Evolutionary conservation across 2,888 invertebrate genomes (phyloP).

Genomic region (Conomelus anceps): DNA sequence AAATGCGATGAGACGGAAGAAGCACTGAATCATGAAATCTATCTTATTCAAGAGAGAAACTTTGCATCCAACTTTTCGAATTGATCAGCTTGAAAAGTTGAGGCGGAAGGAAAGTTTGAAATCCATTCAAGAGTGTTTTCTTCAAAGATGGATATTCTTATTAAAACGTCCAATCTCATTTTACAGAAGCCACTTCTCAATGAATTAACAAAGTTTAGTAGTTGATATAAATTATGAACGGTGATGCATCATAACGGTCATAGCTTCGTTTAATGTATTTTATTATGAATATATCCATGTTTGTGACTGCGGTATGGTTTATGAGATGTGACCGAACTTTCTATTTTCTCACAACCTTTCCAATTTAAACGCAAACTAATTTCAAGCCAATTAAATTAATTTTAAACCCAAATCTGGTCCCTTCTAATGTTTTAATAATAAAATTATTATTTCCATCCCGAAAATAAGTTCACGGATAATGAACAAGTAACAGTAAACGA

Average conservation of each 20-base stretch:
- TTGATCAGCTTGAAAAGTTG: background rate
- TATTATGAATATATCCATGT: background rate
- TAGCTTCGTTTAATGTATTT: background rate
- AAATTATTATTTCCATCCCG: too few relatives aligned
- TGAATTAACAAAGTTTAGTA: background rate
- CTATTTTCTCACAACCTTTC: too few relatives aligned
- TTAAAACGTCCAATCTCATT: background rate
- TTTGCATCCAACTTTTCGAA: background rate
- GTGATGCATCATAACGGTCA: background rate
- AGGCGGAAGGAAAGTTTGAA: background rate
- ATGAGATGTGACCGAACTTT: too few relatives aligned
- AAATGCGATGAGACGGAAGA: background rate
- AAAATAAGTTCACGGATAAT: background rate
- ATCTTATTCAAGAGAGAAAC: background rate
- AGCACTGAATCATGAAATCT: background rate
- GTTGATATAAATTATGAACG: background rate
- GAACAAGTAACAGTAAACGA: background rate
- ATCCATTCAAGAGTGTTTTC: background rate
- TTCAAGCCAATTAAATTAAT: too few relatives aligned
- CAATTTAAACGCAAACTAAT: too few relatives aligned
- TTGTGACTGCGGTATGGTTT: too few relatives aligned
- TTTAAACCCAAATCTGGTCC: too few relatives aligned
- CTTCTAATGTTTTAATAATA: too few relatives aligned
- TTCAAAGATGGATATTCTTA: background rate
- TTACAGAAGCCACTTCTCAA: background rate